Evolutionary conservation across 2,888 invertebrate genomes (phyloP).

Genomic region (Apamea crenata): DNA sequence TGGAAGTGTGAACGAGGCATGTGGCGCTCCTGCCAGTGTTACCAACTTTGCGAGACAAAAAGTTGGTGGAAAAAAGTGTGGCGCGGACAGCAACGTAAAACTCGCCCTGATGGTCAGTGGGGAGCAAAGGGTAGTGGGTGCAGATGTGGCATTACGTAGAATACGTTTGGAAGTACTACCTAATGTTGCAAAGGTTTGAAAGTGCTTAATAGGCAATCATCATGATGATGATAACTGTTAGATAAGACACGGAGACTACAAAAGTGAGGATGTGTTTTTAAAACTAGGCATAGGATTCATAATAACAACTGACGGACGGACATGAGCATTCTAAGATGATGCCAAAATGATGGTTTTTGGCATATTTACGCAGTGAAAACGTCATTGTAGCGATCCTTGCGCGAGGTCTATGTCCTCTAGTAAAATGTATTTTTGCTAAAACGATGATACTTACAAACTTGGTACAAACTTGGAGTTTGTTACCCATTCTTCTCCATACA

Average conservation of each 20-base stretch:
- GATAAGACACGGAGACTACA: background rate
- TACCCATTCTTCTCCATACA: no score
- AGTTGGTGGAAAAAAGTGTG: conserved; percentile 72
- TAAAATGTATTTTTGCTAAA: background rate
- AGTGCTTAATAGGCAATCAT: background rate
- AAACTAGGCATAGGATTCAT: background rate
- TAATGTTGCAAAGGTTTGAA: background rate
- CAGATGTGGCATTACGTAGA: conserved; percentile 63
- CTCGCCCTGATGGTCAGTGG: conserved; percentile 72
- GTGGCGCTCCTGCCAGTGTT: conserved; percentile 76
- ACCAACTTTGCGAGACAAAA: conserved; percentile 80
- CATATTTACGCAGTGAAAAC: no score
- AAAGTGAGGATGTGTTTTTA: background rate
- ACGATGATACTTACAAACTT: background rate
- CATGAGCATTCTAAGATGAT: background rate
- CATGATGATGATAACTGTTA: background rate
- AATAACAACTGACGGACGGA: background rate
- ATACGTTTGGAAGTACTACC: background rate
- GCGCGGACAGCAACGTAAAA: conserved; percentile 73
- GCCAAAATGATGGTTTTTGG: background rate
- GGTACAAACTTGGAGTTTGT: no score
- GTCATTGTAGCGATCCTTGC: background rate
- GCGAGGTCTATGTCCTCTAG: no score
- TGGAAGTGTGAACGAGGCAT: conserved; percentile 68
- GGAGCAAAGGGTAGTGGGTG: conserved; percentile 20